phyloP scores from a whole-genome alignment of 2,888 invertebrate species.

The Antheraea yamamai region DNA sequence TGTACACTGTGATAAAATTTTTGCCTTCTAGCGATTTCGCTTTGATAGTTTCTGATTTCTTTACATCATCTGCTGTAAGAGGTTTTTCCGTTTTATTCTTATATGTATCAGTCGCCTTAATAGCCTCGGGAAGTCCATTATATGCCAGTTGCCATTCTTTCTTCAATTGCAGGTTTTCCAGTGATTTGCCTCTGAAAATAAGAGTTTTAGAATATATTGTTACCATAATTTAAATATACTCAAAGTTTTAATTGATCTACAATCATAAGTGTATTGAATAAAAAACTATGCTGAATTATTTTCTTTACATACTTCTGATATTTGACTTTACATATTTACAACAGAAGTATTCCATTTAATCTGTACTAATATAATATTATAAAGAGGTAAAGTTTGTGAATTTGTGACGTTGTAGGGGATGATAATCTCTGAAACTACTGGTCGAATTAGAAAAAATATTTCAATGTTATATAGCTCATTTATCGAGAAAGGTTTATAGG shows the following conservation, averaged over 20 bases:
- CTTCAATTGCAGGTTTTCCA: slow-evolving; percentile 57
- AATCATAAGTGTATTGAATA: too few relatives aligned
- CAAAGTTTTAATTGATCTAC: neutral
- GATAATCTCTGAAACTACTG: too few relatives aligned
- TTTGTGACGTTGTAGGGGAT: too few relatives aligned
- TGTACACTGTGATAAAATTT: slow-evolving; percentile 55
- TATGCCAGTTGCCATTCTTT: slow-evolving; percentile 68
- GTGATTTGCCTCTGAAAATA: slow-evolving; percentile 52
- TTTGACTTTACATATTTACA: neutral
- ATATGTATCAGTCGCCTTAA: slow-evolving; percentile 33
- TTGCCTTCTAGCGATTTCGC: slow-evolving; percentile 22
- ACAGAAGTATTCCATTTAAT: neutral
- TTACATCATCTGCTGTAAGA: slow-evolving; percentile 8
- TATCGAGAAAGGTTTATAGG: too few relatives aligned
- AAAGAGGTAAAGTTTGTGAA: too few relatives aligned
- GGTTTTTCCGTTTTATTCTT: slow-evolving; percentile 1
- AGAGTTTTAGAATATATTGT: neutral
- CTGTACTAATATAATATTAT: too few relatives aligned
- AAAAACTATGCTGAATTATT: neutral
- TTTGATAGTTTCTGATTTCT: neutral
- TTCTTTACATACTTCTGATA: neutral
- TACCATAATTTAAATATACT: neutral
- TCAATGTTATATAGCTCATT: too few relatives aligned
- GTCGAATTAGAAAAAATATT: too few relatives aligned
- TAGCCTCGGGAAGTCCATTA: slow-evolving; percentile 47